Evolutionary conservation across 1,140 invertebrate species (phyloP), one percentile per base, ranked within the genome.

Genomic region (Drosophila mauritiana): DNA sequence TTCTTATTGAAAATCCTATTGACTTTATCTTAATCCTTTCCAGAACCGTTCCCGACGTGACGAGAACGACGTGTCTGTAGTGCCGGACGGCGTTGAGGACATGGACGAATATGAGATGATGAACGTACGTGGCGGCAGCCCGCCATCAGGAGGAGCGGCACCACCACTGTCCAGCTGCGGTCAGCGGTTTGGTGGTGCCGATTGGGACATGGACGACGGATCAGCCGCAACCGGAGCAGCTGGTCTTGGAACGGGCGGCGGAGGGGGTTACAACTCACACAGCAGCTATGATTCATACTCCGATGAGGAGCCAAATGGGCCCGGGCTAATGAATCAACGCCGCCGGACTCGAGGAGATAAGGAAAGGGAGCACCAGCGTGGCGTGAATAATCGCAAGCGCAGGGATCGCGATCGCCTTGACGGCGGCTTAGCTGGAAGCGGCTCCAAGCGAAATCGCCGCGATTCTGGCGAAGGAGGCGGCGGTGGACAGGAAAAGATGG

Each of bases 81-180:
- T 59, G 1, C 27, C 12, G n/a, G 75, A 31, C 25, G 58, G 61
- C 25, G 56, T 8, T 22, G 73, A 80, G 20, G 91, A 92, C 8
- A 67, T 86, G 70, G 91, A 92, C n/a, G 94, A 97, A 80, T 95
- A 95, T 77, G 96, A 97, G 88, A 95, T 96, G 95, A 92, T 97
- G 80, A 96, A 96, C 91, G 94, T 97, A 6, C 93, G 96, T 42
- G 96, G 96, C 51, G 96, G 95, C 36, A 95, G 94, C 52, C 95
- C 94, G 8, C 93, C 94, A 31, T 92, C 91, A 85, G 51, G 90
- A 85, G 59, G 67, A 17, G 37, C 82, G 74, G 36, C 74, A 65
- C 20, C 82, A 80, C 12, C 59, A 17, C 17, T 36, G 2, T 5
- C 27, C 17, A 43, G 42, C 4, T 5, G 36, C 17, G 65, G 59